Evolutionary conservation across 2,113 vertebrate species (phyloP).

Genomic region (Cyanistes caeruleus): DNA sequence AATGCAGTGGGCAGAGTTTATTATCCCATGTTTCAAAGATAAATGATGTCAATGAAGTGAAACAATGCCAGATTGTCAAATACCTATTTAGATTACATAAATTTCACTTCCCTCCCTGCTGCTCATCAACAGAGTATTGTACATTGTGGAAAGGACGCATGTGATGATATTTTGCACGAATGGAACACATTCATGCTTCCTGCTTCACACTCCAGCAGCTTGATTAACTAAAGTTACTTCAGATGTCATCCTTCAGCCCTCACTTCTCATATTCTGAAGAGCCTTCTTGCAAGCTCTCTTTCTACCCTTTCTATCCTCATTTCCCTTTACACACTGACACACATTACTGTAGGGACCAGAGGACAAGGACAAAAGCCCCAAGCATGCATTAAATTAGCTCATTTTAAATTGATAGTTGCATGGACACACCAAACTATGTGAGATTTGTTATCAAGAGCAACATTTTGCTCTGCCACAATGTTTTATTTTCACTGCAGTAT

Average conservation of each 20-base stretch:
- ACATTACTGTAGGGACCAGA: not conserved
- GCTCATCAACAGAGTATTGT: not conserved
- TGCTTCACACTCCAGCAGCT: not conserved
- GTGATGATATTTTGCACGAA: not conserved
- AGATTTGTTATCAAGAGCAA: not conserved
- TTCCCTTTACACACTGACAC: not conserved
- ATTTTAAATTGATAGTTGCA: conserved; percentile 31
- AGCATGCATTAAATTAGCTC: conserved; percentile 29
- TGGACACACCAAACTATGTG: not conserved
- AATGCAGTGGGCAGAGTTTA: not conserved
- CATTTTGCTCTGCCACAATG: not conserved
- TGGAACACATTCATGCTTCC: not conserved
- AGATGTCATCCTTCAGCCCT: not conserved
- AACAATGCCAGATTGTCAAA: not conserved
- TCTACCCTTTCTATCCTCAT: not conserved
- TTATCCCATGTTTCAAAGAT: not conserved
- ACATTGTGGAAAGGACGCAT: not conserved
- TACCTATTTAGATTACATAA: not conserved
- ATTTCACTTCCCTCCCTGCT: not conserved
- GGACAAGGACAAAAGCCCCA: conserved; percentile 17
- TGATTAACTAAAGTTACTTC: not conserved
- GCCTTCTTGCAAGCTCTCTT: not conserved
- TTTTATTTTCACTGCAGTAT: not conserved
- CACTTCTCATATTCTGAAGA: not conserved
- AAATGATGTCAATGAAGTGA: not conserved